Conservation (phyloP, 2,113 vertebrate species). For the Grammomys surdaster region DNA sequence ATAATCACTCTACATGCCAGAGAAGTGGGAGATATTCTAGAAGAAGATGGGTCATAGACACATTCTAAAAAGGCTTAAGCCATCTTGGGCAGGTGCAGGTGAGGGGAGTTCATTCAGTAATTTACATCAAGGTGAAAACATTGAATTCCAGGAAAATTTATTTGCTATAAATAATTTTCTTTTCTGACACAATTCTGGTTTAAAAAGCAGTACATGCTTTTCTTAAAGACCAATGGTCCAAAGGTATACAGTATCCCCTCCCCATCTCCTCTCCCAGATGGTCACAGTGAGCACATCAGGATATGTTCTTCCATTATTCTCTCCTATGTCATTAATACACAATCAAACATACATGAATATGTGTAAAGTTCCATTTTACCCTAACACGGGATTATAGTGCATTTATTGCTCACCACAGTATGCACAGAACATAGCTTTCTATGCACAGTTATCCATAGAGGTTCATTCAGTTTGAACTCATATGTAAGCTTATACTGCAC, state of each 20-base stretch:
- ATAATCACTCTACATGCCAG: not conserved
- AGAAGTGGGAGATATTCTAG: not conserved
- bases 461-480: not conserved
- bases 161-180: not conserved
- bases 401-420: not conserved
- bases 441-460: not conserved
- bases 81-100: accelerated
- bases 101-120: not conserved
- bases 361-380: not conserved
- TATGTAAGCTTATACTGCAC: not conserved
- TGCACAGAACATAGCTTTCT: not conserved
- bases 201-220: not conserved
- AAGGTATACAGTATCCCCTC: not conserved
- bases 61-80: not conserved
- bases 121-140: not conserved
- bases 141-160: not conserved
- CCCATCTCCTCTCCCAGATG: not conserved
- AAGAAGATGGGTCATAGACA: not conserved
- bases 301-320: not conserved
- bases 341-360: not conserved
- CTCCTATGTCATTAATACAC: not conserved
- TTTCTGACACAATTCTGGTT: not conserved
- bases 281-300: not conserved
- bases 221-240: not conserved
- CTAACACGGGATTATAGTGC: not conserved